phyloP scores from a whole-genome alignment of 2,113 vertebrate genomes.

The Rhegmatorhina hoffmannsi region DNA sequence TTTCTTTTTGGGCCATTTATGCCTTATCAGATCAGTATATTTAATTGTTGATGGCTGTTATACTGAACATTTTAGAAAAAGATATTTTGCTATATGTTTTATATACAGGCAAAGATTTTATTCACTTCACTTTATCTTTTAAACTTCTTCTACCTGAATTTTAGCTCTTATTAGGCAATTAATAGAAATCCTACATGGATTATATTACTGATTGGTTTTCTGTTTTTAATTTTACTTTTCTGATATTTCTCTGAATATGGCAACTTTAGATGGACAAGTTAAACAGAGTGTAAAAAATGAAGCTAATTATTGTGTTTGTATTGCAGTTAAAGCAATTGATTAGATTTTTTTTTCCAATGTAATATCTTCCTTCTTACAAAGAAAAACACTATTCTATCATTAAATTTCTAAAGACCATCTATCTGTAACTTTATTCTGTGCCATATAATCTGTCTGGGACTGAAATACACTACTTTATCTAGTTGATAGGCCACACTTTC shows the following conservation, averaged over 20 bases:
- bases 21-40: neutral
- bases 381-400: neutral
- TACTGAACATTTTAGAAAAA: neutral
- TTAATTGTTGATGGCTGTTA: neutral
- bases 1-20: neutral
- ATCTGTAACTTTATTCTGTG: neutral
- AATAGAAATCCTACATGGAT: neutral
- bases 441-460: neutral
- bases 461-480: neutral
- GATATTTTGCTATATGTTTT: neutral
- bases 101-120: neutral
- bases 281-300: neutral
- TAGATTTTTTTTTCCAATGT: neutral
- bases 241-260: neutral
- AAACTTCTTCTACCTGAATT: neutral
- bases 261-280: neutral
- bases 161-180: neutral
- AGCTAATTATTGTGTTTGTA: neutral
- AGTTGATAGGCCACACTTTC: neutral
- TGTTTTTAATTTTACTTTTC: neutral
- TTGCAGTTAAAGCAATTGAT: neutral
- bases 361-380: neutral
- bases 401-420: neutral
- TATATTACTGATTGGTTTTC: neutral
- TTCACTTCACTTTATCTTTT: neutral